A percentile compares a stretch with the other conserved stretches of the same genome.
Conservation (phyloP, 2,888 invertebrate species). For the Dinocampus coccinellae region DNA sequence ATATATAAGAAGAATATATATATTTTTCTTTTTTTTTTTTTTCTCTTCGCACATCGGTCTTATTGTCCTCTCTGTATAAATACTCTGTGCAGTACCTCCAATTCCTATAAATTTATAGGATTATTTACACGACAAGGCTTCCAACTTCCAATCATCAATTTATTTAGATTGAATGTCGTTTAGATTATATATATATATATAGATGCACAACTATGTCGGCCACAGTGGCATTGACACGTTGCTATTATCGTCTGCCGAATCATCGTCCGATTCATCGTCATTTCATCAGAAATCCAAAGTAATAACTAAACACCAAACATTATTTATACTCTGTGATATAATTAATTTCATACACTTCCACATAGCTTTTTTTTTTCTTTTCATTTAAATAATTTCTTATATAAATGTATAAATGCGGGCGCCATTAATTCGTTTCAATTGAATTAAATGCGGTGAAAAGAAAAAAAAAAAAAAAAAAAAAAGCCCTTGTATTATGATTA, state of each 20-base stretch:
- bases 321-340: not conserved
- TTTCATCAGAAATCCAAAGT: not conserved
- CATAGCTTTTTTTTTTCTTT: not conserved
- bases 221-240: constrained; percentile 8
- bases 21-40: no score
- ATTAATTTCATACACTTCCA: not conserved
- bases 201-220: not conserved
- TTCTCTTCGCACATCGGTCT: constrained; percentile 21
- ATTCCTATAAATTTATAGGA: not conserved
- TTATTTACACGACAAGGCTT: not conserved
- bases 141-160: not conserved
- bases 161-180: constrained; percentile 1
- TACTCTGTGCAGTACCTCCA: not conserved
- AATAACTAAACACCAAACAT: not conserved
- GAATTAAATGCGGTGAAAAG: constrained; percentile 12
- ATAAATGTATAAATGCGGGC: constrained; percentile 29
- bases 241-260: not conserved
- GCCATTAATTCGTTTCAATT: constrained; percentile 30
- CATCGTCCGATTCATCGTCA: constrained; percentile 3
- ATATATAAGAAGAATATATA: not conserved
- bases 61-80: constrained; percentile 3
- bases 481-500: constrained; percentile 1
- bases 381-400: not conserved
- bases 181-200: constrained; percentile 9
- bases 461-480: no score